phyloP scores from a whole-genome alignment of 2,888 invertebrate species.

The Tridacna crocea region DNA sequence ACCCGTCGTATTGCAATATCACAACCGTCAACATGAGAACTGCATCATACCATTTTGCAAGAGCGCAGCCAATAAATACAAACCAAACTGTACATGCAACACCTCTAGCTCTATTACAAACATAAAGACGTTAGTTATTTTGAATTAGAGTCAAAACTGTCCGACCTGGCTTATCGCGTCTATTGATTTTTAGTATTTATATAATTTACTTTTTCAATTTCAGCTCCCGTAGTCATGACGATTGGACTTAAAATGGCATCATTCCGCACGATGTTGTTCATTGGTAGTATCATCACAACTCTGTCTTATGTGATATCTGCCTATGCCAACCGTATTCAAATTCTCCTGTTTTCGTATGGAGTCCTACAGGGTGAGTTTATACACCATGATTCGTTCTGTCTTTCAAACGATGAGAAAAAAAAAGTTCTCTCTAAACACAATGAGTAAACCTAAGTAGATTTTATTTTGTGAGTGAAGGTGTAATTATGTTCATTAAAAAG shows the following conservation, averaged over 20 bases:
- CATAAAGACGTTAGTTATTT: too few species aligned
- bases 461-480: background rate
- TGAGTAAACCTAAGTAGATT: background rate
- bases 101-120: too few species aligned
- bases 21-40: too few species aligned
- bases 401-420: background rate
- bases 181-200: conserved; percentile 4
- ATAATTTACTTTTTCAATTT: conserved; percentile 3
- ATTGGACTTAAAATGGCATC: conserved; percentile 38
- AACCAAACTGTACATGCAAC: too few species aligned
- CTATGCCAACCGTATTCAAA: conserved; percentile 1
- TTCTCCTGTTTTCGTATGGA: conserved; percentile 33
- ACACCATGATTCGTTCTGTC: background rate
- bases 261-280: conserved; percentile 28
- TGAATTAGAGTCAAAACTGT: background rate
- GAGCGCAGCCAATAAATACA: too few species aligned
- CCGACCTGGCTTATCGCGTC: background rate
- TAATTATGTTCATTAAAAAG: background rate
- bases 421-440: background rate
- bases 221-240: conserved; percentile 50
- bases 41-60: too few species aligned
- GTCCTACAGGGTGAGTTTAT: conserved; percentile 31
- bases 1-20: too few species aligned
- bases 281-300: conserved; percentile 36
- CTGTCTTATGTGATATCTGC: conserved; percentile 35